phyloP scores from a whole-genome alignment of 2,113 vertebrate species.

The Suncus etruscus region DNA sequence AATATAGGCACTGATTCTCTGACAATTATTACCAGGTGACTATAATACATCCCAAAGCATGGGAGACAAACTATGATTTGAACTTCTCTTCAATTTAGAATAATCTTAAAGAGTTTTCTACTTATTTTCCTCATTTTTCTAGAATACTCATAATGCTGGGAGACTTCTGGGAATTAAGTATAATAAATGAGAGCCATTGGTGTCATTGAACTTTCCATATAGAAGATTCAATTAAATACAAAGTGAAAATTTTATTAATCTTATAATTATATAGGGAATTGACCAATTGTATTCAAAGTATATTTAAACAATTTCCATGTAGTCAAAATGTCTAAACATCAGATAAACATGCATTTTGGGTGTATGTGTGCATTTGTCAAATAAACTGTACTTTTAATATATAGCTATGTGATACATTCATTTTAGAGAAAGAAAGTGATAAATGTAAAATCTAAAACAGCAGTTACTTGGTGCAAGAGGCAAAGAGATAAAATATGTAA shows the following conservation, averaged over 20 bases:
- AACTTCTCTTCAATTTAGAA: neutral
- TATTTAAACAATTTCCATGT: neutral
- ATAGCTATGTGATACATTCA: neutral
- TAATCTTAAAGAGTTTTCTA: neutral
- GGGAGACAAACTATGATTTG: neutral
- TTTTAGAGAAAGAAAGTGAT: neutral
- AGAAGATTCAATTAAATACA: neutral
- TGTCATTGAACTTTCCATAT: neutral
- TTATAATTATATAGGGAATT: neutral
- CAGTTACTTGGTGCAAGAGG: neutral
- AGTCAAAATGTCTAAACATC: neutral
- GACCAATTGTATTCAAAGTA: neutral
- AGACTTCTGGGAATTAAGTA: neutral
- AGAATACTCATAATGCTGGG: neutral
- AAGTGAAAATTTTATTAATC: neutral
- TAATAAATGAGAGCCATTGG: neutral
- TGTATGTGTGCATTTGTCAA: neutral
- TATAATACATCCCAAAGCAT: neutral
- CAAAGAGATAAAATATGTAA: neutral
- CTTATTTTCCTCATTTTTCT: neutral
- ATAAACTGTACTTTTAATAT: neutral
- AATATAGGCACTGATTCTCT: neutral
- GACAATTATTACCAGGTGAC: neutral
- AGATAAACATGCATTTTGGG: neutral
- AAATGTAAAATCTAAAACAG: neutral